A percentile compares a stretch with the other conserved stretches of the same genome.
phyloP scores from a whole-genome alignment of 2,888 invertebrate genomes.

The Ametastegia equiseti region DNA sequence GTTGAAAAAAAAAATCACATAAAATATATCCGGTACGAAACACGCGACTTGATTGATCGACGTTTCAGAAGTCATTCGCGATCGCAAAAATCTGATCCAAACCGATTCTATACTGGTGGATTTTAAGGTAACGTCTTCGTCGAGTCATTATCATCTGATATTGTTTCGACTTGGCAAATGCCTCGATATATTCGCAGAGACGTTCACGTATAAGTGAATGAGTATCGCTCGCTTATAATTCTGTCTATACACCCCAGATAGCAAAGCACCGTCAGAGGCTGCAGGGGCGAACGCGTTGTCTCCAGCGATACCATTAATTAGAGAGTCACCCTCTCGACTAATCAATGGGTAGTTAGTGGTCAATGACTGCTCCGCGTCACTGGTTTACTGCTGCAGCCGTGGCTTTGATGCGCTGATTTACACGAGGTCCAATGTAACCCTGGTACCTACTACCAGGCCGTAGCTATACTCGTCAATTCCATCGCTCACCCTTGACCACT shows the following conservation, averaged over 20 bases:
- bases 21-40: too few species aligned
- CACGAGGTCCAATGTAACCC: slow-evolving; percentile 63
- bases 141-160: not conserved
- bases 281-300: slow-evolving; percentile 31
- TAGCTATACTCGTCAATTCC: not conserved
- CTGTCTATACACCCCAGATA: not conserved
- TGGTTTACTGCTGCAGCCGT: slow-evolving; percentile 67
- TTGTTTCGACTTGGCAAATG: not conserved
- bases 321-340: slow-evolving; percentile 67
- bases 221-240: not conserved
- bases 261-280: not conserved
- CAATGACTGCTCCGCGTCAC: slow-evolving; percentile 70
- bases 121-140: too few species aligned
- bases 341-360: slow-evolving; percentile 73
- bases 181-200: not conserved
- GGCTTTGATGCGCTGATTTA: slow-evolving; percentile 56
- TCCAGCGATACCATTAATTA: slow-evolving; percentile 69
- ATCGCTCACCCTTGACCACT: not conserved
- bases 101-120: too few species aligned
- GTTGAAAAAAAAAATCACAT: too few species aligned
- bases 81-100: too few species aligned
- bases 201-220: not conserved
- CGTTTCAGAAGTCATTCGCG: too few species aligned
- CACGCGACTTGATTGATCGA: too few species aligned
- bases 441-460: slow-evolving; percentile 51